Evolutionary conservation across 2,797 vertebrate species (phyloP).

Genomic region (Triplophysa yarkandensis): DNA sequence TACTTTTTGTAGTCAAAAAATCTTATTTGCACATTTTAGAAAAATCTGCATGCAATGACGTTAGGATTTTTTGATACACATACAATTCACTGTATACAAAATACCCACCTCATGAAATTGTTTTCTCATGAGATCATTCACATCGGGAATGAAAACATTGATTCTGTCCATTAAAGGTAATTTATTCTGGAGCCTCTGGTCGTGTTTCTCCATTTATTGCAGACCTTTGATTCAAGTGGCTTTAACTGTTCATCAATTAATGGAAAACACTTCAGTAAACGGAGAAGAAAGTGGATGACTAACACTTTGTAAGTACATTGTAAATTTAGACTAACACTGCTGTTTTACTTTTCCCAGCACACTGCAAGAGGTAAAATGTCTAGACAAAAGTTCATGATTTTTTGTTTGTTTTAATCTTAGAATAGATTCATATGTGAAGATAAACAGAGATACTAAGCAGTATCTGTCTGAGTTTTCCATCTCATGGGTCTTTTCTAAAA

Average conservation of each 20-base stretch:
- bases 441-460: conserved; percentile 45
- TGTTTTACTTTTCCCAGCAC: background rate
- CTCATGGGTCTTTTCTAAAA: background rate
- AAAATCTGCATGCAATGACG: too few species aligned
- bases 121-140: too few species aligned
- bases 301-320: background rate
- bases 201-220: background rate
- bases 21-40: too few species aligned
- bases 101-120: too few species aligned
- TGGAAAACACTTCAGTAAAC: conserved; percentile 17
- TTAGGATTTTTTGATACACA: too few species aligned
- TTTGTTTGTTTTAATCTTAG: conserved; percentile 6
- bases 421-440: background rate
- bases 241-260: background rate
- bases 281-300: background rate
- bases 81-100: too few species aligned
- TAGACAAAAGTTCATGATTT: conserved; percentile 8
- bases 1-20: too few species aligned
- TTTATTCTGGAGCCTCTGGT: conserved; percentile 1
- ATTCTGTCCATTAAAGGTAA: background rate
- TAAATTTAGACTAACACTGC: background rate
- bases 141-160: background rate
- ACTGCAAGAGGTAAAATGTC: background rate
- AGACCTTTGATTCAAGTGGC: background rate
- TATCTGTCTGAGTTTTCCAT: background rate